Conservation (phyloP, 2,888 invertebrate genomes). For the Ceraclea dissimilis region DNA sequence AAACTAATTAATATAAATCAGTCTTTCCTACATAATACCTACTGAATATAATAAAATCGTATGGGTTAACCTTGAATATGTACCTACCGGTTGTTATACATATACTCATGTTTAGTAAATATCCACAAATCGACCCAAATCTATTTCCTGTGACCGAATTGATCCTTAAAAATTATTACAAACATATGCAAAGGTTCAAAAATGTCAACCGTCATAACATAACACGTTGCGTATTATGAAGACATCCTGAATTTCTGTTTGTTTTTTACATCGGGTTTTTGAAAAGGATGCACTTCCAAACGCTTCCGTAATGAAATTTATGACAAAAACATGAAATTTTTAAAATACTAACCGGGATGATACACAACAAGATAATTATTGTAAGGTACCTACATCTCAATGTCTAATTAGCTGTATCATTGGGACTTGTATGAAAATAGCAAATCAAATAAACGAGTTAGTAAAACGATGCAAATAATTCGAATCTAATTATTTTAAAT, state of each 20-base stretch:
- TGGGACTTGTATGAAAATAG: too few species aligned
- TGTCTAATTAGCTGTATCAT: too few species aligned
- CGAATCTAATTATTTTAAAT: too few species aligned
- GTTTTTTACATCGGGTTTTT: background rate
- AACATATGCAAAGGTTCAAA: slow-evolving; percentile 7
- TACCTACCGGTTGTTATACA: too few species aligned
- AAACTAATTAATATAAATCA: too few species aligned
- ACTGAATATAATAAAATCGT: too few species aligned
- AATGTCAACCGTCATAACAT: slow-evolving; percentile 5
- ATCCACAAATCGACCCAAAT: background rate
- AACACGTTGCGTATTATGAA: background rate
- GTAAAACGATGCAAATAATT: too few species aligned
- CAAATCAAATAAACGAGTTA: too few species aligned
- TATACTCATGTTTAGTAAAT: too few species aligned
- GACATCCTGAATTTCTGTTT: slow-evolving; percentile 1
- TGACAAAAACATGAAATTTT: background rate
- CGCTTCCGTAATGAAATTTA: slow-evolving; percentile 1
- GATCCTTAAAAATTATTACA: slow-evolving; percentile 2
- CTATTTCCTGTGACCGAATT: slow-evolving; percentile 16
- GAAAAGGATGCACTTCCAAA: background rate
- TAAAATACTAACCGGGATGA: background rate
- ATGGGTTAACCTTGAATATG: too few species aligned
- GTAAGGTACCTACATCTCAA: too few species aligned
- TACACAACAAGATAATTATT: background rate
- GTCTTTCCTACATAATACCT: too few species aligned